phyloP scores from a whole-genome alignment of 2,113 vertebrate genomes.

The Ancistrus triradiatus region DNA sequence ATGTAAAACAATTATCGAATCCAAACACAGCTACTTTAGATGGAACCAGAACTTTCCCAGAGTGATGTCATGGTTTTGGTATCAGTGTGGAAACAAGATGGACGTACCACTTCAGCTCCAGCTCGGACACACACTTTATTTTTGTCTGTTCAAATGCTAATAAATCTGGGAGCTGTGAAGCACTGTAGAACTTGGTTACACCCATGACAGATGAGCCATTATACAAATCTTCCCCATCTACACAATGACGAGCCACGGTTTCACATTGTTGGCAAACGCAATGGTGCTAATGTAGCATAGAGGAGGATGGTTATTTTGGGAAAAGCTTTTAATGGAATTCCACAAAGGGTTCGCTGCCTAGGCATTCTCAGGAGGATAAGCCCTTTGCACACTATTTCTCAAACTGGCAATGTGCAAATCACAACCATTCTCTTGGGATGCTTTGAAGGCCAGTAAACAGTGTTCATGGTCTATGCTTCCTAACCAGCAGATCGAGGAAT shows the following conservation, averaged over 20 bases:
- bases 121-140: too few relatives aligned
- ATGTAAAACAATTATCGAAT: constrained; percentile 28
- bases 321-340: constrained; percentile 4
- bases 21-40: constrained; percentile 6
- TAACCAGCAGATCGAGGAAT: constrained; percentile 13
- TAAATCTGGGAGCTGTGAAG: not conserved
- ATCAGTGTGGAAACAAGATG: not conserved
- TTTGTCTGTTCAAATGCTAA: not conserved
- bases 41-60: not conserved
- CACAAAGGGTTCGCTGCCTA: not conserved
- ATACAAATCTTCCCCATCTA: too few relatives aligned
- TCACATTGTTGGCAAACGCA: not conserved
- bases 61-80: not conserved
- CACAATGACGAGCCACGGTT: not conserved
- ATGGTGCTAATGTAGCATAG: too few relatives aligned
- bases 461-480: not conserved
- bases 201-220: not conserved
- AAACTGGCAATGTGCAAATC: constrained; percentile 4
- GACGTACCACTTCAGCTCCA: too few relatives aligned
- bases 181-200: not conserved
- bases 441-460: constrained; percentile 7
- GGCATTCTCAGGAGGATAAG: not conserved
- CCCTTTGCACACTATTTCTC: constrained; percentile 1
- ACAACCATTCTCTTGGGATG: not conserved
- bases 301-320: constrained; percentile 7